phyloP scores from a whole-genome alignment of 2,888 invertebrate species.

The Eupsilia transversa region DNA sequence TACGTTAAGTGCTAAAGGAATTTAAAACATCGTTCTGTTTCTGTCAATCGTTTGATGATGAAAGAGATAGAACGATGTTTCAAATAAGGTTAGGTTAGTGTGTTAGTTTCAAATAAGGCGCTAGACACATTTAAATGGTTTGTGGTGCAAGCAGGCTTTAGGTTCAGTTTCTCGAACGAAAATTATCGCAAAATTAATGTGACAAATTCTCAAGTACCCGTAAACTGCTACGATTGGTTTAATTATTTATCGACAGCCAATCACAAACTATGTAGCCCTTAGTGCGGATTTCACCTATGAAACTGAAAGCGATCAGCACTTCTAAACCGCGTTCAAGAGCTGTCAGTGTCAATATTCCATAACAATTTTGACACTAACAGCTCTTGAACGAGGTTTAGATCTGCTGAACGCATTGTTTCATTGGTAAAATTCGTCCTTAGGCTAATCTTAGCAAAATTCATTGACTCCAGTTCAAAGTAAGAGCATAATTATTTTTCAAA shows the following conservation, averaged over 20 bases:
- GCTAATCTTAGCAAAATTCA: not conserved
- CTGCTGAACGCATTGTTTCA: too few species aligned
- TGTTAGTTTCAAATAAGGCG: too few species aligned
- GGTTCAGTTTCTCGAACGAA: not conserved
- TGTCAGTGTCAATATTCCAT: too few species aligned
- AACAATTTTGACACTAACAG: too few species aligned
- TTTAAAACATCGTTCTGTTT: not conserved
- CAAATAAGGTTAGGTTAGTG: not conserved
- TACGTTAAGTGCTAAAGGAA: not conserved
- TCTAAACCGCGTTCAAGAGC: too few species aligned
- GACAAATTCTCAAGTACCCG: not conserved
- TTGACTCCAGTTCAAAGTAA: not conserved
- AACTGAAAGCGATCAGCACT: too few species aligned
- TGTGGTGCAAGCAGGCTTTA: not conserved
- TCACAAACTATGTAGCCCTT: not conserved
- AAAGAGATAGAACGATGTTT: not conserved
- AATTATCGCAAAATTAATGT: not conserved
- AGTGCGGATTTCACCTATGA: too few species aligned
- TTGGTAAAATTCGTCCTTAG: too few species aligned
- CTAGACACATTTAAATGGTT: not conserved
- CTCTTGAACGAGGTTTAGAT: too few species aligned
- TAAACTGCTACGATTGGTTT: not conserved
- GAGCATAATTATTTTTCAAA: not conserved
- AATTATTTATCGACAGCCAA: not conserved
- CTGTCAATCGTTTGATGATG: not conserved